Conservation (phyloP, 2,797 vertebrate species). For the Phalanger gymnotis region DNA sequence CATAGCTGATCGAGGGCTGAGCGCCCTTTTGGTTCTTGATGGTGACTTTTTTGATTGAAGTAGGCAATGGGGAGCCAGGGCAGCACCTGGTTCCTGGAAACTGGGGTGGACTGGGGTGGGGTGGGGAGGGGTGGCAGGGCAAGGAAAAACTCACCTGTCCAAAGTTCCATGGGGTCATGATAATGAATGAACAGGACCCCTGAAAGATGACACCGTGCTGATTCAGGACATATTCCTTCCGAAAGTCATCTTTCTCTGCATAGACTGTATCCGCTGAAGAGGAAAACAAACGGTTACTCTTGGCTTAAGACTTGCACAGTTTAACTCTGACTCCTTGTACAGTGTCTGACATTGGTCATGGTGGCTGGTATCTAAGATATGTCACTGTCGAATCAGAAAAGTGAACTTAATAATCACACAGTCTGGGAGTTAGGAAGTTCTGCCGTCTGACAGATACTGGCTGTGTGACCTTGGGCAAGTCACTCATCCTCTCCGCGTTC, state of each 20-base stretch:
- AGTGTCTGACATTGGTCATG: not conserved
- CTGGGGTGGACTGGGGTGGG: not conserved
- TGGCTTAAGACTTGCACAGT: not conserved
- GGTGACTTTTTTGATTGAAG: not conserved
- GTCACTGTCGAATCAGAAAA: not conserved
- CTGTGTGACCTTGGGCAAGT: not conserved
- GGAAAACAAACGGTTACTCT: constrained; percentile 24
- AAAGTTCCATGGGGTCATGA: constrained; percentile 92
- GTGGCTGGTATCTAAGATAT: not conserved
- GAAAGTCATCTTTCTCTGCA: constrained; percentile 85
- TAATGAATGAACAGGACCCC: constrained; percentile 85
- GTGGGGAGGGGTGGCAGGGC: not conserved
- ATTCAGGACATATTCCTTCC: constrained; percentile 91
- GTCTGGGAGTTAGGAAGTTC: not conserved
- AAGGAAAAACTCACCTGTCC: constrained; percentile 90
- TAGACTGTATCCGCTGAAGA: constrained; percentile 91
- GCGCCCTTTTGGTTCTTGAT: not conserved
- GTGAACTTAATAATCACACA: not conserved
- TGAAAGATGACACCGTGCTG: constrained; percentile 95
- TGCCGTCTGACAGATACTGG: not conserved
- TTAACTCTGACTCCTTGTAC: not conserved
- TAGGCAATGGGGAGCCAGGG: not conserved
- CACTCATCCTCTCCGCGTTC: not conserved
- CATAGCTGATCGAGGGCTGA: not conserved
- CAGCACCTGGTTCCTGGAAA: not conserved